Evolutionary conservation across 1,140 invertebrate species (phyloP), one percentile per base, ranked within the genome.

Genomic region (Drosophila sp.): DNA sequence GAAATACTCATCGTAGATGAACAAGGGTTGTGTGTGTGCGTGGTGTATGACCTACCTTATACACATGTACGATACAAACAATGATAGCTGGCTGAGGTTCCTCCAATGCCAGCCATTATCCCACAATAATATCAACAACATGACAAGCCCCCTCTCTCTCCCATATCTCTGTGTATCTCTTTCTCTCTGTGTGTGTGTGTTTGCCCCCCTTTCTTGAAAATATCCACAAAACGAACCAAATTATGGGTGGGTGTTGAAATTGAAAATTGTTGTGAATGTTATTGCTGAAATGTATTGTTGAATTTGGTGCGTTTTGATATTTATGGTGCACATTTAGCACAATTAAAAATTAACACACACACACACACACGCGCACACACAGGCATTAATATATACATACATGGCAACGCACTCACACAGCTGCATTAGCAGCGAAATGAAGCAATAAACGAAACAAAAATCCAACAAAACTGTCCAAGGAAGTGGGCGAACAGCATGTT

Each of bases 311-410:
- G 25, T 72, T 44, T 75, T 71, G 61, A 70, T 89, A 83, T 89
- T 86, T 87, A 87, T 86, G 44, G 83, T 89, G 84, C 80, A 89
- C 84, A 89, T 90, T 89, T 89, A 89, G 80, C 85, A 90, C 85
- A 89, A 90, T 90, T 90, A 89, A 87, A 89, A 83, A 80, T 87
- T 87, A 87, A 87, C 83, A 78, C 80, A 80, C 66, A 76, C 69
- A 74, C 33, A 44, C 25, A 60, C 60, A 61, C 40, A 75, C 57
- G 63, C 50, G 58, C 54, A 87, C 84, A 78, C 70, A 77, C 64
- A 79, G 17, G 17, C 17, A 17, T 17, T 17, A 17, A 17, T 17
- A 17, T 54, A 70, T 27, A 54, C 8, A 58, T 57, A 61, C 47
- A 75, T 61, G 62, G 57, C 54, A 79, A 72, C 68, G 60, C 66